A percentile compares a stretch with the other conserved stretches of the same genome.
These are phyloP conservation scores for Aselliscus stoliczkanus DNA, from an alignment of 2,797 vertebrate species.

Conservation along the genomic window DNA sequence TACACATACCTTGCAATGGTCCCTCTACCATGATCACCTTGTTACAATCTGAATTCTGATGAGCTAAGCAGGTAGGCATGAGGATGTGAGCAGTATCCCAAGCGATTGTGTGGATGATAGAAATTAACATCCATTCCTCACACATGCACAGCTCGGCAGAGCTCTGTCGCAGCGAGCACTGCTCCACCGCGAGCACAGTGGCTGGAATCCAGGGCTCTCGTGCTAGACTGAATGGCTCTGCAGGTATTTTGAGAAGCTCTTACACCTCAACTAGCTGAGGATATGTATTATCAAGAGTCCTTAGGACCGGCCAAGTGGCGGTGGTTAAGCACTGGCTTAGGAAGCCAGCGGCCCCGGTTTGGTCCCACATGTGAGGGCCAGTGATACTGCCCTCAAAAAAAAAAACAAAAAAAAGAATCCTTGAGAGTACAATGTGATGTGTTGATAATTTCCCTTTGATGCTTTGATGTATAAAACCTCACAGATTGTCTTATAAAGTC, in stretches of 20 bases:
- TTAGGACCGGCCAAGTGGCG: too few species aligned
- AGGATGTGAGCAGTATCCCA: neutral
- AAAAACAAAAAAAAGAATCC: too few species aligned
- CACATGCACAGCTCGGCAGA: neutral
- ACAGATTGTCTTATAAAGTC: neutral
- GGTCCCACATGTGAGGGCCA: too few species aligned
- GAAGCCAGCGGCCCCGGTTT: too few species aligned
- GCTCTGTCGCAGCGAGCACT: neutral
- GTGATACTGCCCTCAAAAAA: too few species aligned
- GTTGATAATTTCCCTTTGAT: neutral
- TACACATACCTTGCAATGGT: neutral
- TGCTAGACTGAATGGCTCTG: neutral
- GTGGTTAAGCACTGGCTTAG: too few species aligned
- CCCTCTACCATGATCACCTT: neutral
- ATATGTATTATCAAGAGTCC: neutral
- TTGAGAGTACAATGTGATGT: neutral
- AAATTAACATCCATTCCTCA: neutral
- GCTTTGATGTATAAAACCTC: neutral
- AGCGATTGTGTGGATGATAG: neutral
- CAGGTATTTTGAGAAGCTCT: constrained; percentile 37
- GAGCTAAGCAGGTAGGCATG: neutral
- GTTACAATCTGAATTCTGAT: neutral
- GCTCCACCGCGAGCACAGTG: neutral
- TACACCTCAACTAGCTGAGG: neutral
- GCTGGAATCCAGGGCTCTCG: neutral